Base-by-base conservation (phyloP, 1,140 invertebrate species). In the Caerostris darwini region DNA sequence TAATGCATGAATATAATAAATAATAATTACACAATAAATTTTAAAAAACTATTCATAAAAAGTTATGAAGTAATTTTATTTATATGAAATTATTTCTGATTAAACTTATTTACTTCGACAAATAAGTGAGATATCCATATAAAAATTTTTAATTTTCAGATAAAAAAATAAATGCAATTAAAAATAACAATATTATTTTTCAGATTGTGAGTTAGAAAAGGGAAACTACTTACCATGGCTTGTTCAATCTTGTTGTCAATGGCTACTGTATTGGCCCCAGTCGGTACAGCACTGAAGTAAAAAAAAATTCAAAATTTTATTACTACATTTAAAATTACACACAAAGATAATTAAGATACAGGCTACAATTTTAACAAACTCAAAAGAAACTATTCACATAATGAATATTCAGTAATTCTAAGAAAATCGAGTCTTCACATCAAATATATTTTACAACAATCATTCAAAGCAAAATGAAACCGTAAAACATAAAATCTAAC, bases 191-290 rank as follows among this genome's bases (percentile, higher is more conserved):
- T 50, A 90, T 17, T 19, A 19, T 67, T 7, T 67, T 87, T 19
- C 2, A 64, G 17, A 64, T 64, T 64, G 17, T 64, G 61, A 10
- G 17, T 64, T 3, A 64, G 8, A 67, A 67, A 67, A 6, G 0
- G 12, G 10, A 85, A 85, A 58, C n/a, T 58, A 81, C 57, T 90
- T 69, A 94, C 98, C 99, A 99, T 99, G 95, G 99, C 99, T 97
- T 99, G 98, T 96, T 99, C 99, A 96, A 99, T 99, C 97, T 99
- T 99, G 96, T 99, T 99, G 97, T 99, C 99, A 96, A 99, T 99
- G 95, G 98, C 99, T 96, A 99, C 98, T 54, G 93, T 94, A 94
- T 86, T 94, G 67, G 87, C 93, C 85, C 93, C 93, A 50, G 87
- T 94, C 17, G 93, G 86, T 86, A 88, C 88, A 90, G 93, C 77